Percentiles rank a stretch among this genome's conserved stretches.
Evolutionary conservation across 2,797 vertebrate species (phyloP).

Genomic region (Rhabdophis nuchalis): DNA sequence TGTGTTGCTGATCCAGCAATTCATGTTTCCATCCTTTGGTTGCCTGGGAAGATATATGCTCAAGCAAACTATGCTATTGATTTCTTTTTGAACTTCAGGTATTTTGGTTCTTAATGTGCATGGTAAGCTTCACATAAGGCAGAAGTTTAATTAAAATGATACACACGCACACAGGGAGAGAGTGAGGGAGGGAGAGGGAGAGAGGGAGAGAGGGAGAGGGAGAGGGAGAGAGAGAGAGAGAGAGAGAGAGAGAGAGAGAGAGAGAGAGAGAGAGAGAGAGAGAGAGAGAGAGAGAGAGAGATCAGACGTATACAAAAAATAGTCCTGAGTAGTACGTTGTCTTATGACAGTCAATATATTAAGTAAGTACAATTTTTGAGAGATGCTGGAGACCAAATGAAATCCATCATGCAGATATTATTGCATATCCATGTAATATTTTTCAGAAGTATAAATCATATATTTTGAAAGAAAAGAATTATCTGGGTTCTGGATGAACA

Average conservation of each 20-base stretch:
- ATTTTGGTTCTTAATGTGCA: not conserved
- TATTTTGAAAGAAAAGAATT: not conserved
- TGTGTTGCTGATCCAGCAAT: not conserved
- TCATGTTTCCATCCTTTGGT: not conserved
- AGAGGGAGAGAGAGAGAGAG: no score
- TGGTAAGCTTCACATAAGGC: not conserved
- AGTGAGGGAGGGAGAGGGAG: no score
- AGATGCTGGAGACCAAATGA: not conserved
- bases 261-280: no score
- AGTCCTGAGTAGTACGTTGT: not conserved
- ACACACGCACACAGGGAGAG: not conserved
- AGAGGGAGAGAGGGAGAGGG: no score
- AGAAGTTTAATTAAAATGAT: constrained; percentile 23
- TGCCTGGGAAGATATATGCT: not conserved
- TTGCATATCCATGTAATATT: not conserved
- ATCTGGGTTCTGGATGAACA: not conserved
- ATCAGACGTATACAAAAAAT: not conserved
- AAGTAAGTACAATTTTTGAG: not conserved
- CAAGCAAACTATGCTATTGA: not conserved
- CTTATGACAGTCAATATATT: not conserved
- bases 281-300: not conserved
- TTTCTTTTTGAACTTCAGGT: not conserved
- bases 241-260: no score
- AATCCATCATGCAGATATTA: constrained; percentile 1
- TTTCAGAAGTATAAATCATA: not conserved